These are phyloP conservation scores for Huso huso DNA, from an alignment of 2,797 vertebrate genomes.

Conservation along the genomic window DNA sequence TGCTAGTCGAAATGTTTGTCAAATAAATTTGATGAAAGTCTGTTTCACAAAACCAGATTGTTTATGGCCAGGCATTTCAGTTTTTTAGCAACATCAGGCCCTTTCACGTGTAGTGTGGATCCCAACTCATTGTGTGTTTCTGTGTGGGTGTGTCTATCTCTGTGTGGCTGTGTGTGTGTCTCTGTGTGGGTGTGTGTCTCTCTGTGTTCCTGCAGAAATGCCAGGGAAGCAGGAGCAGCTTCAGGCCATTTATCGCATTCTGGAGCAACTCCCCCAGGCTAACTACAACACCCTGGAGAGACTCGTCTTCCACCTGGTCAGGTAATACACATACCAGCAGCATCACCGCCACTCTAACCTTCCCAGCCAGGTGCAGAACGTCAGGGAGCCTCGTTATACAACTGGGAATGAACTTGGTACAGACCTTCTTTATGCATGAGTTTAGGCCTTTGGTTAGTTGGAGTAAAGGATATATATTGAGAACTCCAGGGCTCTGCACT, in stretches of 20 bases:
- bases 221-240: conserved; percentile 90
- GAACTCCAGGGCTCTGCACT: neutral
- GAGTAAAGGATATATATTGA: neutral
- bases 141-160: too few species aligned
- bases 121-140: neutral
- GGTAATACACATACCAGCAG: conserved; percentile 45
- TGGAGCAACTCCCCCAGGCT: conserved; percentile 80
- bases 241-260: conserved; percentile 73
- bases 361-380: too few species aligned
- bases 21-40: neutral
- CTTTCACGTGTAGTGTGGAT: too few species aligned
- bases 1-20: neutral
- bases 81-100: too few species aligned
- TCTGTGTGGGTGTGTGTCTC: neutral
- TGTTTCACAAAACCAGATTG: too few species aligned
- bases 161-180: fast-evolving
- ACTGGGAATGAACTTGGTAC: too few species aligned
- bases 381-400: too few species aligned
- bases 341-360: too few species aligned
- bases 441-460: too few species aligned
- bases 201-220: conserved; percentile 61
- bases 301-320: conserved; percentile 91
- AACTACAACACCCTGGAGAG: conserved; percentile 84
- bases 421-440: too few species aligned
- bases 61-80: too few species aligned